Conservation (phyloP, 2,797 vertebrate genomes). For the Gouania willdenowi region DNA sequence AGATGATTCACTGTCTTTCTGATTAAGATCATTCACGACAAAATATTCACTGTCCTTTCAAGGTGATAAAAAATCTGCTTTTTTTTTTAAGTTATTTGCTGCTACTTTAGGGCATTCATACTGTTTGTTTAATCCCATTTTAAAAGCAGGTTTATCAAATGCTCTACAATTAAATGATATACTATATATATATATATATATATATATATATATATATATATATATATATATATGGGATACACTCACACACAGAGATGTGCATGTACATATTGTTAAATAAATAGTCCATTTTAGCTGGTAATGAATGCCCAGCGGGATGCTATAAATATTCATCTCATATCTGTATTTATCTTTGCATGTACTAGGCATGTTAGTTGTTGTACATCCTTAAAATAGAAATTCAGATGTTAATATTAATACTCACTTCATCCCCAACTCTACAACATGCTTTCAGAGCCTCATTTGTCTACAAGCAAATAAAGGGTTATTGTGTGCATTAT, state of each 20-base stretch:
- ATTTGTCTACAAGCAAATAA: constrained; percentile 40
- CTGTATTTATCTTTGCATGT: constrained; percentile 44
- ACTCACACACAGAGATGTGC: background rate
- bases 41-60: too few species aligned
- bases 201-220: too few species aligned
- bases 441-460: background rate
- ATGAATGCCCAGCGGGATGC: constrained; percentile 39
- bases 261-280: constrained; percentile 19
- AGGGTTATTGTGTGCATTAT: constrained; percentile 14
- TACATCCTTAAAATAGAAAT: constrained; percentile 49
- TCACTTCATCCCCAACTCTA: constrained; percentile 17
- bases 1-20: too few species aligned
- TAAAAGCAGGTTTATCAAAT: too few species aligned
- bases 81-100: too few species aligned
- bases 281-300: constrained; percentile 15
- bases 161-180: too few species aligned
- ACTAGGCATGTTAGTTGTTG: constrained; percentile 36
- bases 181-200: too few species aligned
- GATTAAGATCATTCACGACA: too few species aligned
- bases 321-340: constrained; percentile 66
- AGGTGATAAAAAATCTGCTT: too few species aligned
- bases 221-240: too few species aligned
- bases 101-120: too few species aligned
- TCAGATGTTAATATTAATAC: constrained; percentile 34
- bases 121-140: too few species aligned